Evolutionary conservation across 2,888 invertebrate species (phyloP), one percentile per base, ranked within the genome.

Genomic region (Agrotis segetum): DNA sequence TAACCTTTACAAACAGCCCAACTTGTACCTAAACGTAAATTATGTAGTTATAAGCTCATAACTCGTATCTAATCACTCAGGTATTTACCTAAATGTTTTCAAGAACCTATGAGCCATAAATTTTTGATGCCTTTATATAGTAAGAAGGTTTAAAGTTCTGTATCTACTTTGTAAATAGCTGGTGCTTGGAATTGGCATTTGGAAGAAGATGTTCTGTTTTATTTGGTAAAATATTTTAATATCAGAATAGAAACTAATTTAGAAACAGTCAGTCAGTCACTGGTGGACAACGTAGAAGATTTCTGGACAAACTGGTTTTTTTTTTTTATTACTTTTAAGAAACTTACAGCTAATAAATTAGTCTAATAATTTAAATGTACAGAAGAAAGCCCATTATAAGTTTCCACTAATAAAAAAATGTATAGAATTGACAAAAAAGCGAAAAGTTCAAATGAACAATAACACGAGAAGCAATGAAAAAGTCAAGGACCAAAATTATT

Each of bases 51-150:
- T 68, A 77, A 61, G 67, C 83, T 71, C 69, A 75, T 83, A 85
- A 81, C 49, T 83, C 66, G 71, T 71, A 49, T 29, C 56, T 81
- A 83, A 75, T 81, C 78, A 83, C 72, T 71, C 63, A 64, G 71
- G 65, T 71, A 83, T 85, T 83, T 79, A 85, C 67, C 71, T 84
- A 82, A 82, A 85, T 78, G 67, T 78, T 60, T 67, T 60, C 67
- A 34, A 78, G 63, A 82, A 67, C 60, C 34, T 67, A 67, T 63
- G 56, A 55, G 70, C 34, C 71, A 65, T 67, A 52, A 7, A 76
- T 68, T 66, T 82, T 79, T 62, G 65, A 76, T 47, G 62, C 40
- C 74, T 61, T 56, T 71, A 71, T 49, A 69, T 49, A 81, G 81
- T 19, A 7, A 46, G 63, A 68, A 67, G 52, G 50, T 46, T 65